Percentiles rank a stretch among this genome's conserved stretches.
phyloP scores from a whole-genome alignment of 2,113 vertebrate species.

The Limnothrissa miodon region DNA sequence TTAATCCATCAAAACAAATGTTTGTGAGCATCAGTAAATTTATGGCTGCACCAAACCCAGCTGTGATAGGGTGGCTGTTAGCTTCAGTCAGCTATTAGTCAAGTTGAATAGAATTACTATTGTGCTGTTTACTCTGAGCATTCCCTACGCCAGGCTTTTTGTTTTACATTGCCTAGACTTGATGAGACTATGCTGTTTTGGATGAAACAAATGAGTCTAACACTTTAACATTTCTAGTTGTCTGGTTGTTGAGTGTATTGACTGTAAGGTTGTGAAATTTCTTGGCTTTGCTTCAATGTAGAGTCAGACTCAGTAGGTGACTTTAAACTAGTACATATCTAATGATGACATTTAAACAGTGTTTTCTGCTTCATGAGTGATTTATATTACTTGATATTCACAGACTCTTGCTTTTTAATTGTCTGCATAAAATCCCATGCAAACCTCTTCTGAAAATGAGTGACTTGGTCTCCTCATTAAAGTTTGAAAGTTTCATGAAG shows the following conservation, averaged over 20 bases:
- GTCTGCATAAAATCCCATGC: not conserved
- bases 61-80: not conserved
- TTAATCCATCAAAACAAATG: constrained; percentile 41
- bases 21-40: constrained; percentile 33
- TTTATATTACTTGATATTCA: not conserved
- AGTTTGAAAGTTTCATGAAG: not conserved
- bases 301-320: not conserved
- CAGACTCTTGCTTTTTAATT: not conserved
- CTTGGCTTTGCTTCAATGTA: not conserved
- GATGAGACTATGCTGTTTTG: not conserved
- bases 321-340: not conserved
- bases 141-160: not conserved
- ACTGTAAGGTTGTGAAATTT: not conserved
- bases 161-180: not conserved
- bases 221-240: not conserved
- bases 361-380: not conserved
- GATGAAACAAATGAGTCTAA: not conserved
- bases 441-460: not conserved
- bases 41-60: constrained; percentile 10
- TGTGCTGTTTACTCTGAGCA: not conserved
- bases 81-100: not conserved
- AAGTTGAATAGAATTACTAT: not conserved
- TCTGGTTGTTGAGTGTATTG: no score
- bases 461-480: not conserved
- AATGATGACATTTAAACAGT: not conserved